These are phyloP conservation scores for Beroe forskalii DNA, from an alignment of 37 sponge, comb jelly and placozoan genomes.

Conservation along the genomic window DNA sequence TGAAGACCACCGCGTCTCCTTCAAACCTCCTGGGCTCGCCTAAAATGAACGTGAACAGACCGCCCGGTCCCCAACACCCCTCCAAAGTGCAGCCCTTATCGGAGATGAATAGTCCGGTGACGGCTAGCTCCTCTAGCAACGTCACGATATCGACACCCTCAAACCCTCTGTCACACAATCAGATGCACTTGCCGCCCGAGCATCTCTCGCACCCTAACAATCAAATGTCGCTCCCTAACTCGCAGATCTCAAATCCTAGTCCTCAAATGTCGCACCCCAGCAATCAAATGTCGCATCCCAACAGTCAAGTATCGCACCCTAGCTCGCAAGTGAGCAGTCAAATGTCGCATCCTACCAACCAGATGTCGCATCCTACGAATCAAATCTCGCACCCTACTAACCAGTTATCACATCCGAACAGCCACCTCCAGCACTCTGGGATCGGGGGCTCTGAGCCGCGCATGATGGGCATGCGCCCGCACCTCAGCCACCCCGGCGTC, in stretches of 20 bases:
- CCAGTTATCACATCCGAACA: constrained; percentile 17
- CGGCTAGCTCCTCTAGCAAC: neutral
- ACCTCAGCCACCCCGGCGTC: neutral
- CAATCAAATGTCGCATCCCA: constrained; percentile 3
- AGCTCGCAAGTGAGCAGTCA: neutral
- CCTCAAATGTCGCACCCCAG: constrained; percentile 9
- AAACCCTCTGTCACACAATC: neutral
- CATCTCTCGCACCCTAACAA: neutral
- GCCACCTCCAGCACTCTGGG: constrained; percentile 13
- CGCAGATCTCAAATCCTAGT: neutral
- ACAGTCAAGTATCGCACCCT: neutral
- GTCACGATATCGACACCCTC: neutral
- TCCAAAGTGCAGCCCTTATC: neutral
- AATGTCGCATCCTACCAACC: constrained; percentile 19
- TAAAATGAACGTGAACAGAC: neutral
- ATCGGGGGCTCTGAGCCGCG: constrained; percentile 39
- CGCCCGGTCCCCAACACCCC: neutral
- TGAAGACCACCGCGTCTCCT: constrained; percentile 45
- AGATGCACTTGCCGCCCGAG: neutral
- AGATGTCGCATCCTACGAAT: constrained; percentile 30
- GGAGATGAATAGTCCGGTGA: neutral
- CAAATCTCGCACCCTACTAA: constrained; percentile 18
- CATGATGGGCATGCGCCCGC: constrained; percentile 32
- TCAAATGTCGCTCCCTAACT: neutral
- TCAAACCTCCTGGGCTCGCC: constrained; percentile 35